Evolutionary conservation across 2,888 invertebrate species (phyloP).

Genomic region (Eumacrocentrus americanus): DNA sequence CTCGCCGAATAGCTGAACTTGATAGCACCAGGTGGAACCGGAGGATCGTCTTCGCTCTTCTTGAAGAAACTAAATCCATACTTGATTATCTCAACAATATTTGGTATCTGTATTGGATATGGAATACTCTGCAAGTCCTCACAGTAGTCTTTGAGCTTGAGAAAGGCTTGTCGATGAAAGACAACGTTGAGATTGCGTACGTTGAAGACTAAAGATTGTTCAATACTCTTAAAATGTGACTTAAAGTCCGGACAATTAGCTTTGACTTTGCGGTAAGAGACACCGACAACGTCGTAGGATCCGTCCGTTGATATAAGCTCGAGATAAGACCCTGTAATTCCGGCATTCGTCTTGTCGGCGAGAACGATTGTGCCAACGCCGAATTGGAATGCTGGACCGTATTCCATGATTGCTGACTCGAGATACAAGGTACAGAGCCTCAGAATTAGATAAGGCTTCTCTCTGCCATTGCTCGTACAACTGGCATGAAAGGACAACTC

Average conservation of each 20-base stretch:
- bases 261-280: slow-evolving; percentile 79
- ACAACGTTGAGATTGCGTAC: slow-evolving; percentile 69
- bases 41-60: slow-evolving; percentile 65
- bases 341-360: slow-evolving; percentile 79
- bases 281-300: slow-evolving; percentile 70
- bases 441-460: slow-evolving; percentile 77
- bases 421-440: slow-evolving; percentile 72
- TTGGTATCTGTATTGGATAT: slow-evolving; percentile 37
- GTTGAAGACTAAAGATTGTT: slow-evolving; percentile 77
- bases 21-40: slow-evolving; percentile 73
- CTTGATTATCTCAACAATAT: slow-evolving; percentile 39
- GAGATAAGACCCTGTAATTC: slow-evolving; percentile 76
- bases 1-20: slow-evolving; percentile 67
- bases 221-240: slow-evolving; percentile 79
- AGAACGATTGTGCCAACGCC: slow-evolving; percentile 70
- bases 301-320: slow-evolving; percentile 73
- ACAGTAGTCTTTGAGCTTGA: slow-evolving; percentile 72
- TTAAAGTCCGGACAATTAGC: slow-evolving; percentile 84
- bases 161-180: slow-evolving; percentile 75
- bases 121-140: slow-evolving; percentile 56
- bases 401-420: slow-evolving; percentile 79
- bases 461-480: slow-evolving; percentile 63
- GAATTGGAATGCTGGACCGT: slow-evolving; percentile 79
- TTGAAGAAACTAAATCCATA: slow-evolving; percentile 43
- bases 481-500: slow-evolving; percentile 63